Evolutionary conservation across 2,797 vertebrate genomes (phyloP), one percentile per base, ranked within the genome.

Genomic region (Meda fulgida): DNA sequence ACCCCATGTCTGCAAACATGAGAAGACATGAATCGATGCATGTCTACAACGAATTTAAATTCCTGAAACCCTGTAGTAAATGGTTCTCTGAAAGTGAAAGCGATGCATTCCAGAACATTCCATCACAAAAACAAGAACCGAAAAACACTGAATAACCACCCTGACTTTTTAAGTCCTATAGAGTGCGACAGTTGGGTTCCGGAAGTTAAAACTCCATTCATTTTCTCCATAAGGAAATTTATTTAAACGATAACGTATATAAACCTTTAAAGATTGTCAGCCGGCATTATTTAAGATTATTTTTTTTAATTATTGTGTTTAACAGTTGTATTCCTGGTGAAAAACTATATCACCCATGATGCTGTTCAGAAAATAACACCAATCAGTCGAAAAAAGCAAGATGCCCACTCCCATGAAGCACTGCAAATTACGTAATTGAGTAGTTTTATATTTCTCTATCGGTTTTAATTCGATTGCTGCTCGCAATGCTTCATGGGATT

Each of bases 1-100:
- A 48, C 60, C 40, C 11, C 26, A 83, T 82, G 77, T 73, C 72
- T 86, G 55, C 10, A 77, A 85, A 58, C 72, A 78, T 43, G 71
- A 67, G 46, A 78, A 67, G 38, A 84, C 63, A 87, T 80, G 48
- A 87, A 84, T 55, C 55, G 10, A 43, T 80, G 82, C 51, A 70
- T 48, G 66, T 58, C 26, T 16, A 58, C 73, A 71, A 71, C 23
- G 3, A 81, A 79, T 38, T 31, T 3, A 51, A 11, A 26, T 40
- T 73, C 75, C 36, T 21, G 23, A 38, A 77, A 53, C 4, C 14
- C 14, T 48, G 10, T 11, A 29, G 9, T 55, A 23, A 58, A 55
- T 29, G 36, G 53, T 29, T 55, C 26, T 23, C 71, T 75, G 19
- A 76, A 65, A 67, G 29, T 80, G 78, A 67, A 67, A 67, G 43